Base-by-base conservation (phyloP, 1,140 invertebrate genomes). In the Cryptotermes secundus region DNA sequence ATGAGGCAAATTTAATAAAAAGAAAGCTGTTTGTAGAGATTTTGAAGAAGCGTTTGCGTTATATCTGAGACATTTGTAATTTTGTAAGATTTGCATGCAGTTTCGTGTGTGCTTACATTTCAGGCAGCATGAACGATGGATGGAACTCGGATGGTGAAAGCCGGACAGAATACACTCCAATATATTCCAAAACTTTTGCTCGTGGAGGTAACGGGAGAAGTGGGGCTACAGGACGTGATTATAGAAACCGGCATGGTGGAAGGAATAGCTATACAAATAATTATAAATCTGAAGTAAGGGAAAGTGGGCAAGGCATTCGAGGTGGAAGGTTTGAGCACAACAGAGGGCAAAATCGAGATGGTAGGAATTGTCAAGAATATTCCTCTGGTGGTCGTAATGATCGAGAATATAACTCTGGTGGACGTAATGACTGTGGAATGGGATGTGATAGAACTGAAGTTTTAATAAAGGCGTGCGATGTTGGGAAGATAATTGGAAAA, bases 401-500 rank as follows among this genome's bases (percentile, higher is more conserved):
- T 16, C 59, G 45, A 79, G 80, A 45, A 38, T 65, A 85, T 72
- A 42, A 31, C 22, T 45, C 36, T 19, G 34, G 84, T 36, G 82
- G 42, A 26, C 79, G 26, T 24, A 83, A 49, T 65, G 80, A 38
- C 35, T 53, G 4, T 83, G 31, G 34, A 1, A 35, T n/a, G n/a
- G 80, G 38, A 38, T 34, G 59, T 7, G 42, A 85, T 22, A 36
- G 49, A 12, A 81, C 80, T 10, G 85, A 83, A 24, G 83, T 87
- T 24, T 85, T 87, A 65, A 84, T 91, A 12, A 86, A 88, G 7
- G 86, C 86, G 3, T 80, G 45, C 9, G 88, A 88, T 86, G 86
- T 92, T 65, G 91, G 91, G 10, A 90, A 87, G 86, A 85, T 92
- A 16, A 91, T 92, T 82, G 96, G 95, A 0, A 93, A 91, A 89